Evolutionary conservation across 2,888 invertebrate genomes (phyloP).

Genomic region (Venustoraphidia nigricollis): DNA sequence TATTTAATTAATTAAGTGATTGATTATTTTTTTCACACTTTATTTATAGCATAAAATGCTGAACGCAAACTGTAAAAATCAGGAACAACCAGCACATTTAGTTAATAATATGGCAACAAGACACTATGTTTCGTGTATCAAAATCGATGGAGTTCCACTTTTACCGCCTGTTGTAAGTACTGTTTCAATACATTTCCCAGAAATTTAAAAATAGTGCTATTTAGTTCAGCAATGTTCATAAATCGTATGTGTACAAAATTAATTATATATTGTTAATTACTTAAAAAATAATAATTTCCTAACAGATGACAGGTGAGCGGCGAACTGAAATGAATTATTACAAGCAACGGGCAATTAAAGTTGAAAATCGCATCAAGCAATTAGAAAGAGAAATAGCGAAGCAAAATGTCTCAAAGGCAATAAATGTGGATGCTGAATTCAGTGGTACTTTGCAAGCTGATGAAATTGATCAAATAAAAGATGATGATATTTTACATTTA

Average conservation of each 20-base stretch:
- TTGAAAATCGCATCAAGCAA: conserved; percentile 41
- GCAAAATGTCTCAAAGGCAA: background rate
- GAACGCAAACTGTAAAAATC: no score
- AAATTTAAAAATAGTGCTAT: no score
- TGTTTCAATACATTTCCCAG: background rate
- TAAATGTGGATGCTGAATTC: background rate
- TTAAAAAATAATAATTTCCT: conserved; percentile 1
- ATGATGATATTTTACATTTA: background rate
- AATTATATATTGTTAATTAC: background rate
- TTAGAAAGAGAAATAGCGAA: conserved; percentile 17
- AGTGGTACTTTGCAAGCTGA: background rate
- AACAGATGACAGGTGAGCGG: conserved; percentile 47
- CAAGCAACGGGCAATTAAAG: conserved; percentile 45
- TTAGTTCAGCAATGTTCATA: background rate
- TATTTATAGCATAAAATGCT: no score
- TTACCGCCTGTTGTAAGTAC: conserved; percentile 58
- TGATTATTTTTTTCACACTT: background rate
- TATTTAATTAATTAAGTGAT: no score
- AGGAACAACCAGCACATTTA: no score
- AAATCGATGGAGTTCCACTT: conserved; percentile 55
- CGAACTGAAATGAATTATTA: conserved; percentile 50
- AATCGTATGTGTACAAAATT: background rate
- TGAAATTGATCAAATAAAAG: background rate
- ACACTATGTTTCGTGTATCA: conserved; percentile 51
- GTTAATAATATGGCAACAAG: conserved; percentile 10